A percentile compares a stretch with the other conserved stretches of the same genome.
These are phyloP conservation scores for Sciurus niger DNA, from an alignment of 2,113 vertebrate species.

Conservation along the genomic window DNA sequence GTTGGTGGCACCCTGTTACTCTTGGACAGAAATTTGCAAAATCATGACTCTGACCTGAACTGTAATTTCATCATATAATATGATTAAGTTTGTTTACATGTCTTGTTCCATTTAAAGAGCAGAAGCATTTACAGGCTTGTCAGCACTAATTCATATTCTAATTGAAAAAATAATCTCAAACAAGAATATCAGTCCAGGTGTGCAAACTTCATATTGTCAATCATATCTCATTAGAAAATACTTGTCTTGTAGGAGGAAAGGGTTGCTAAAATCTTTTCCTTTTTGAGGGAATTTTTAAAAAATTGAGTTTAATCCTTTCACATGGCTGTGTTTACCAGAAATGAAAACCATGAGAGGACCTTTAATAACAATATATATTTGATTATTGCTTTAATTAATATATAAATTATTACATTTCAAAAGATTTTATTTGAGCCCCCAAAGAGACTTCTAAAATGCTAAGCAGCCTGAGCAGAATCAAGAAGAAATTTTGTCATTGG, in stretches of 20 bases:
- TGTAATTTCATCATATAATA: constrained; percentile 23
- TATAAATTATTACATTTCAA: not conserved
- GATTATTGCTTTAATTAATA: not conserved
- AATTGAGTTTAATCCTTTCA: not conserved
- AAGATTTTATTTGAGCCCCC: not conserved
- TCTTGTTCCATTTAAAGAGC: constrained; percentile 14
- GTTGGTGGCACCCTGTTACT: not conserved
- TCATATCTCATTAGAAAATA: constrained; percentile 41
- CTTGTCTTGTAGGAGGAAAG: not conserved
- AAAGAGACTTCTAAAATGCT: not conserved
- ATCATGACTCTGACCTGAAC: not conserved
- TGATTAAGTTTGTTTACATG: constrained; percentile 9
- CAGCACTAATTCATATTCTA: constrained; percentile 16
- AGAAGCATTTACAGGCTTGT: constrained; percentile 7
- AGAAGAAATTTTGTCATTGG: not conserved
- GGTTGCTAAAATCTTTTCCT: not conserved
- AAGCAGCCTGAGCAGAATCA: not conserved
- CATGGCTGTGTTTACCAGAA: not conserved
- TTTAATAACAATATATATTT: not conserved
- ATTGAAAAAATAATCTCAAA: not conserved
- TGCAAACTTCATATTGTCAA: not conserved
- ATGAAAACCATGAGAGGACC: not conserved
- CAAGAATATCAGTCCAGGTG: constrained; percentile 38
- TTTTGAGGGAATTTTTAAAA: not conserved
- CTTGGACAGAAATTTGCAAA: not conserved